phyloP scores from a whole-genome alignment of 1,140 invertebrate species.

The Heliconius hermathena region DNA sequence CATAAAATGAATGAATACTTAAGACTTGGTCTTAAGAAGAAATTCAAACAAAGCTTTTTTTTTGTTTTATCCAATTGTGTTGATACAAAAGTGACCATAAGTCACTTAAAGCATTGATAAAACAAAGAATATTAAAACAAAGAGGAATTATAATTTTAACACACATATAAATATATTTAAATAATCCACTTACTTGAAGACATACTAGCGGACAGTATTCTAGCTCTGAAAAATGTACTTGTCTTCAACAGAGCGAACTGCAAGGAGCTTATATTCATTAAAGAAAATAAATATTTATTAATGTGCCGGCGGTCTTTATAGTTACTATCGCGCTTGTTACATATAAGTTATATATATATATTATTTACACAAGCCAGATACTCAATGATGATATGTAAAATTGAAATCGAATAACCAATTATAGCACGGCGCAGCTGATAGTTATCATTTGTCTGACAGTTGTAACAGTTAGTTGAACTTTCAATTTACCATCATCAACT shows the following conservation, averaged over 20 bases:
- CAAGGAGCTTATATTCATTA: slow-evolving; percentile 35
- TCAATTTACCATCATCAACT: neutral
- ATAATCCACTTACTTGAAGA: slow-evolving; percentile 38
- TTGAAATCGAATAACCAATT: slow-evolving; percentile 6
- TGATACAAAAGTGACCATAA: too few relatives aligned
- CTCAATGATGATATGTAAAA: slow-evolving; percentile 35
- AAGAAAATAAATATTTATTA: slow-evolving; percentile 16
- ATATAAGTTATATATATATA: neutral
- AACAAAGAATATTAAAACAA: neutral
- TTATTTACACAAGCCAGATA: slow-evolving; percentile 23
- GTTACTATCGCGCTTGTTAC: neutral
- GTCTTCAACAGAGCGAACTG: slow-evolving; percentile 27
- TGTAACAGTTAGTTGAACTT: neutral
- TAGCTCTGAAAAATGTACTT: slow-evolving; percentile 28
- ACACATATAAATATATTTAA: slow-evolving; percentile 15
- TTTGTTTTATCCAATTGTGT: too few relatives aligned
- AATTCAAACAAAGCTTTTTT: too few relatives aligned
- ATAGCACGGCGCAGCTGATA: slow-evolving; percentile 2
- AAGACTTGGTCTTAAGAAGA: too few relatives aligned
- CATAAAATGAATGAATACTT: neutral
- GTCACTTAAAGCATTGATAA: neutral
- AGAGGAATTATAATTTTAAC: neutral
- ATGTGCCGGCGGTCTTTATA: neutral
- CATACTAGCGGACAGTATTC: slow-evolving; percentile 34
- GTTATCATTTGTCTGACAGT: neutral